phyloP scores from a whole-genome alignment of 2,797 vertebrate genomes.

The Bufotes viridis region DNA sequence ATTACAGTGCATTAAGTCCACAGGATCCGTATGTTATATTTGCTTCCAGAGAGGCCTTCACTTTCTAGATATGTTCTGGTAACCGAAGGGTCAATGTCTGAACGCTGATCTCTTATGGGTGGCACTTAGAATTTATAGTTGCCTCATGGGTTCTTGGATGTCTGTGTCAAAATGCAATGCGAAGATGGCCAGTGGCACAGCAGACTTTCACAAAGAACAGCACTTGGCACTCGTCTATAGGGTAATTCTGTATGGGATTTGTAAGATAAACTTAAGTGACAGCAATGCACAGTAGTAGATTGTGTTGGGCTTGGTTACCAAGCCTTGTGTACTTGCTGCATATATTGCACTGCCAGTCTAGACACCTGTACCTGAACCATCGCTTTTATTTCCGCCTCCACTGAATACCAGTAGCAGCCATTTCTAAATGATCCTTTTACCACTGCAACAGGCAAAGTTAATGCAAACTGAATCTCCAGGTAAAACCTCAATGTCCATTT shows the following conservation, averaged over 20 bases:
- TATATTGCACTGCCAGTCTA: constrained; percentile 30
- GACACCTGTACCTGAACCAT: constrained; percentile 28
- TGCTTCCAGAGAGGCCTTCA: constrained; percentile 49
- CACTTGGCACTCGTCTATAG: constrained; percentile 27
- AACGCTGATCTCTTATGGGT: constrained; percentile 39
- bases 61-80: constrained; percentile 37
- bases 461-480: constrained; percentile 5
- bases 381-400: constrained; percentile 22
- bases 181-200: constrained; percentile 10
- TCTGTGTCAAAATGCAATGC: constrained; percentile 26
- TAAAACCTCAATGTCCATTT: constrained; percentile 8
- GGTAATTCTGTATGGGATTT: constrained; percentile 1
- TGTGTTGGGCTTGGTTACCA: neutral
- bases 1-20: constrained; percentile 20
- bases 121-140: constrained; percentile 49
- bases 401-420: constrained; percentile 7
- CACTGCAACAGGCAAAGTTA: constrained; percentile 18
- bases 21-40: constrained; percentile 6
- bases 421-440: neutral
- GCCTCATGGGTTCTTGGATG: constrained; percentile 20
- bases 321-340: constrained; percentile 39
- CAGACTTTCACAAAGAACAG: constrained; percentile 12
- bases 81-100: constrained; percentile 35
- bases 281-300: constrained; percentile 15
- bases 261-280: neutral